These are phyloP conservation scores for Chloroceryle amazona DNA, from an alignment of 2,797 vertebrate species.

Conservation along the genomic window DNA sequence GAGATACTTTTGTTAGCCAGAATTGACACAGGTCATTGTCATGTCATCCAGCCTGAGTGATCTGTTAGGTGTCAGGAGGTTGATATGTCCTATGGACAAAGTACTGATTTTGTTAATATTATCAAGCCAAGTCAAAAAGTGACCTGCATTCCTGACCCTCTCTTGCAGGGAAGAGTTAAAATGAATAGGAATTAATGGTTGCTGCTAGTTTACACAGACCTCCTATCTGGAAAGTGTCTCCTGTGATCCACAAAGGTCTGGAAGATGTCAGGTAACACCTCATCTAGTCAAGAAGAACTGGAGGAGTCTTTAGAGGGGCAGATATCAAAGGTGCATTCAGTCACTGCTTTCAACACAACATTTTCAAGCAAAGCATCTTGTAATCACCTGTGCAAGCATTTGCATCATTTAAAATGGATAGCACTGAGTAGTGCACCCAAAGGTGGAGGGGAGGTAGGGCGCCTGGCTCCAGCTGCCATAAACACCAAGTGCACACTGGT, in stretches of 20 bases:
- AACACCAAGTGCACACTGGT: accelerated
- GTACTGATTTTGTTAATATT: constrained; percentile 9
- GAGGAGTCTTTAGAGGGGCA: not conserved
- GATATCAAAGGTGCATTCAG: not conserved
- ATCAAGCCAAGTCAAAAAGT: not conserved
- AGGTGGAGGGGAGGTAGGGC: not conserved
- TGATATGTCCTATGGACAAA: not conserved
- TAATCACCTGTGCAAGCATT: not conserved
- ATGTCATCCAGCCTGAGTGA: not conserved
- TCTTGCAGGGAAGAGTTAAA: not conserved
- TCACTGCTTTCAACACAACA: not conserved
- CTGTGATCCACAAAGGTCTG: not conserved
- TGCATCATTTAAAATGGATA: not conserved
- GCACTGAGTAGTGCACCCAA: not conserved
- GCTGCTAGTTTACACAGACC: not conserved
- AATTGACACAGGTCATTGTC: not conserved
- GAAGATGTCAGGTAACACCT: not conserved
- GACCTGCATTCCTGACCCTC: not conserved
- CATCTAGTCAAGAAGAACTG: not conserved
- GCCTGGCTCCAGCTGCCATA: not conserved
- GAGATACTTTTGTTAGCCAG: not conserved
- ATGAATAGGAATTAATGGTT: not conserved
- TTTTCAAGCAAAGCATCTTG: not conserved
- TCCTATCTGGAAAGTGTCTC: not conserved
- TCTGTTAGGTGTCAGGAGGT: not conserved